Base-by-base conservation (phyloP, 1,140 invertebrate species). In the Agrypnia vestita region DNA sequence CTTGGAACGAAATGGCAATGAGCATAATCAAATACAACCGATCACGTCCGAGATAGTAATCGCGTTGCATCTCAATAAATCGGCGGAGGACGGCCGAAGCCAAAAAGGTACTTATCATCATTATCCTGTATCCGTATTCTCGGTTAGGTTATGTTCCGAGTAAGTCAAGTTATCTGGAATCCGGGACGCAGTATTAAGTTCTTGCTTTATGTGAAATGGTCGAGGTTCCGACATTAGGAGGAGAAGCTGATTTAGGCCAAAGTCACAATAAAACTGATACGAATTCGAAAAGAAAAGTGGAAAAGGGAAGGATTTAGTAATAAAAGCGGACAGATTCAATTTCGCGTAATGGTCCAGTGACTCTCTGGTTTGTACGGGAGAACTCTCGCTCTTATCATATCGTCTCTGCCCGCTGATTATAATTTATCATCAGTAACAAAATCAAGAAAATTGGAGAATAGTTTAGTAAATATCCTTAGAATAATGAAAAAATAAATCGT, bases 231-330 rank as follows among this genome's bases (percentile, higher is more conserved):
- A 71, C 67, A 62, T 62, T 71, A 21, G 13, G 46, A 71, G 17
- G 46, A 47, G 46, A 64, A 51, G 67, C 67, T 51, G 67, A 71
- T 49, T 71, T 71, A 71, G 67, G 67, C 67, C 19, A 12, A 13
- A 10, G 49, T n/a, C 67, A 71, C 67, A 71, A 71, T 71, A 71
- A 71, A 71, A 71, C 67, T 71, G 67, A 71, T 71, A 71, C 46
- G 67, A 25, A 19, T 71, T 71, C 46, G 67, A 49, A 49, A 13
- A 17, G 25, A 19, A 71, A 15, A 25, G 67, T 9, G 47, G 61
- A 51, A 25, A 51, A 21, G 19, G 19, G 55, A 59, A 21, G 11
- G 49, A 51, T 51, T 17, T 17, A 71, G 46, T 71, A 71, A 71
- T 51, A 51, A 71, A 49, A 43, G 61, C 25, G 35, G 61, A 19